These are phyloP conservation scores for Antheraea yamamai DNA, from an alignment of 2,888 invertebrate genomes.

Conservation along the genomic window DNA sequence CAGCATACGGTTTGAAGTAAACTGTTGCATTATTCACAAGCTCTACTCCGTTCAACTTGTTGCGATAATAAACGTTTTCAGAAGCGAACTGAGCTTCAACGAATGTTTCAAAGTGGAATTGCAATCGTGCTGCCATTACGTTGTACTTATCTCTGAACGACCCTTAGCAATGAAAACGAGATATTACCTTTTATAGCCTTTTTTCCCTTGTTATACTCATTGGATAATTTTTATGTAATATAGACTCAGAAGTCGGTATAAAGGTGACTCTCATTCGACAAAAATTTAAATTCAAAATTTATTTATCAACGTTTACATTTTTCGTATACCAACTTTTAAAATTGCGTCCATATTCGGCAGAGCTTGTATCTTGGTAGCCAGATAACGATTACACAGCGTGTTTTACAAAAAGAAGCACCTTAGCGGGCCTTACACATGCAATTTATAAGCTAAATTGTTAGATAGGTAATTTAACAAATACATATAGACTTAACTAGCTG, in stretches of 20 bases:
- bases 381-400: too few species aligned
- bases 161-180: neutral
- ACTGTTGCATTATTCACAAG: conserved; percentile 17
- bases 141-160: conserved; percentile 5
- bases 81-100: neutral
- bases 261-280: too few species aligned
- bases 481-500: too few species aligned
- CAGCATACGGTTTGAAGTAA: neutral
- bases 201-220: neutral
- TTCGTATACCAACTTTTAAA: too few species aligned
- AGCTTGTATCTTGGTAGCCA: too few species aligned
- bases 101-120: conserved; percentile 3
- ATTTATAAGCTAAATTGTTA: too few species aligned
- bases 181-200: neutral
- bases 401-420: too few species aligned
- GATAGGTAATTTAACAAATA: too few species aligned
- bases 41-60: conserved; percentile 5
- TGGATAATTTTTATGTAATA: neutral
- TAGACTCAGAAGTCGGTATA: neutral
- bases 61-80: conserved; percentile 11
- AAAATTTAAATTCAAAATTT: too few species aligned
- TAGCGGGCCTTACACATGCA: too few species aligned
- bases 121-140: neutral
- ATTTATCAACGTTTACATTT: too few species aligned
- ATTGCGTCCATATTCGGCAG: too few species aligned